phyloP scores from a whole-genome alignment of 2,888 invertebrate species.

The Leptodirus hochenwartii region DNA sequence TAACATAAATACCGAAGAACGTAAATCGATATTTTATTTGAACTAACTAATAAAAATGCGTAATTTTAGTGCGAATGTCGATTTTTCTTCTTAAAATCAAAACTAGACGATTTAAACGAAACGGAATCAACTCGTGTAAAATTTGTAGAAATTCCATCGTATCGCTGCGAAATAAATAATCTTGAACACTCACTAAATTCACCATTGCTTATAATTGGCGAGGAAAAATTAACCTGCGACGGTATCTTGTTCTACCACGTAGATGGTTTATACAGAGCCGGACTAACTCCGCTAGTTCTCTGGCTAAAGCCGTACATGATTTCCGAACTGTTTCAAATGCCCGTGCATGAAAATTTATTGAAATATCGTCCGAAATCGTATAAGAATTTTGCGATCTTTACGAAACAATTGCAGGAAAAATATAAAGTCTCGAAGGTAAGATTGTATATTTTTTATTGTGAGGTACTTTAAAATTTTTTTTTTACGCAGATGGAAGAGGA shows the following conservation, averaged over 20 bases:
- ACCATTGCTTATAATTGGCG: conserved; percentile 20
- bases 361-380: too few relatives aligned
- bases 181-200: conserved; percentile 29
- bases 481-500: too few relatives aligned
- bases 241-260: conserved; percentile 84
- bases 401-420: too few relatives aligned
- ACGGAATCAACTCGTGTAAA: conserved; percentile 22
- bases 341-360: conserved; percentile 27
- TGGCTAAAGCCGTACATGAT: conserved; percentile 89
- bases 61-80: conserved; percentile 58
- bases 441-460: too few relatives aligned
- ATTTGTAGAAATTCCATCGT: conserved; percentile 16
- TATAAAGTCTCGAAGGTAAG: too few relatives aligned
- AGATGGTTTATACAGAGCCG: conserved; percentile 30
- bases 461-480: too few relatives aligned
- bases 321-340: conserved; percentile 47
- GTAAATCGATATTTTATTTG: too few relatives aligned
- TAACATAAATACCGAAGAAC: too few relatives aligned
- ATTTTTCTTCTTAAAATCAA: conserved; percentile 63
- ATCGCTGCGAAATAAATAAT: conserved; percentile 28
- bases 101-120: conserved; percentile 45
- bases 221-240: conserved; percentile 41
- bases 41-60: too few relatives aligned
- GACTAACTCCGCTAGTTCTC: conserved; percentile 70
- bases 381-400: too few relatives aligned